Base-by-base conservation (phyloP, 1,140 invertebrate species). In the Papilio helenus region DNA sequence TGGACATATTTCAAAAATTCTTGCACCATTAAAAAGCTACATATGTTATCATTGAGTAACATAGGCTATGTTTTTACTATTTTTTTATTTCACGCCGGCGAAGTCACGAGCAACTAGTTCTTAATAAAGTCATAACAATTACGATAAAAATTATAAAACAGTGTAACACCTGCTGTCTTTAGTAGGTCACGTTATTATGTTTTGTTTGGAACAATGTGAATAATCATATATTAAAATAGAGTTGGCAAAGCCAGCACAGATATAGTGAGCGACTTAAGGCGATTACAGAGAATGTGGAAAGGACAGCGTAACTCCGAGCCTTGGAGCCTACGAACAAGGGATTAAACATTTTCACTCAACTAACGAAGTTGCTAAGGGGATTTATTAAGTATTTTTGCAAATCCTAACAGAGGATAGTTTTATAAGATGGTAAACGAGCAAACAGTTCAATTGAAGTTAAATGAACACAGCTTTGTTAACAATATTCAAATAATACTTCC, bases 191-290 rank as follows among this genome's bases (percentile, higher is more conserved):
- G 14, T 46, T 46, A 46, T 46, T 46, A 3, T 3, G 10, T 46
- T 16, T 16, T 46, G 39, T 42, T 42, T 42, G 39, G 39, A 42
- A 42, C 39, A 42, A 4, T n/a, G n/a, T n/a, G n/a, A n/a, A n/a
- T n/a, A n/a, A n/a, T n/a, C 44, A 46, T 14, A 46, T 46, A 16
- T 46, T 16, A 1, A 46, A 85, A 86, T 86, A 85, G 85, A 89
- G 85, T 89, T 68, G 26, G 3, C 61, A 34, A 18, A 68, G 26
- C 26, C 61, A 29, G 3, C 26, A 18, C 14, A 29, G 61, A 68
- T 29, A 14, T 73, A 83, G 83, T 86, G 90, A 91, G 90, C 91
- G 91, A 93, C 91, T 93, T 93, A 93, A 85, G 84, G 84, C 72
- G 86, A 90, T 93, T 90, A 89, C 87, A 81, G 80, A 76, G 76